Evolutionary conservation across 2,888 invertebrate genomes (phyloP).

Genomic region (Desoria tigrina): DNA sequence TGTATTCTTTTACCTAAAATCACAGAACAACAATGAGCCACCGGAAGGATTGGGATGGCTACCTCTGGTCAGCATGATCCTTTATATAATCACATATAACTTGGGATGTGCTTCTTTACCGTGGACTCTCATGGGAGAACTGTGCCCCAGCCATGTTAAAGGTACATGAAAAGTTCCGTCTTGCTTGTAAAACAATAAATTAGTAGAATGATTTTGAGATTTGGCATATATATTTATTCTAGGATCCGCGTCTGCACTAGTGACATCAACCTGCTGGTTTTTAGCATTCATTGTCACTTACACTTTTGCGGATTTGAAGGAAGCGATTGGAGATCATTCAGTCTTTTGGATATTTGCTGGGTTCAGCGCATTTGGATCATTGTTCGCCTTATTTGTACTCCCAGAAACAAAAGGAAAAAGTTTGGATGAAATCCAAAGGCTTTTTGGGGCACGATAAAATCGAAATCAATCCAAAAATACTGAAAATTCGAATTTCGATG

Average conservation of each 20-base stretch:
- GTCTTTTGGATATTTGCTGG: conserved; percentile 48
- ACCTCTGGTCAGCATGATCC: conserved; percentile 70
- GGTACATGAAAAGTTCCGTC: conserved; percentile 55
- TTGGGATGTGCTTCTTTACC: conserved; percentile 71
- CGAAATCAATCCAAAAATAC: too few species aligned
- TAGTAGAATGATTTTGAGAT: too few species aligned
- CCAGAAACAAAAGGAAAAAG: conserved; percentile 83
- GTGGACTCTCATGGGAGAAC: conserved; percentile 80
- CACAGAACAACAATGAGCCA: conserved; percentile 26
- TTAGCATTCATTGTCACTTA: conserved; percentile 65
- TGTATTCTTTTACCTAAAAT: conserved; percentile 67
- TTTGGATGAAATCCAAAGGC: conserved; percentile 66
- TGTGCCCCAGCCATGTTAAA: conserved; percentile 72
- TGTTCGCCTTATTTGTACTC: conserved; percentile 60
- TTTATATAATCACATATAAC: conserved; percentile 62
- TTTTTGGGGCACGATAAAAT: conserved; percentile 3
- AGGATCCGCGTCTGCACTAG: conserved; percentile 54
- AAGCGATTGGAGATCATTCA: conserved; percentile 10
- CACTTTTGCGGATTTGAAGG: conserved; percentile 57
- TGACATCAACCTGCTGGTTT: conserved; percentile 75
- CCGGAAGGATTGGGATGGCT: conserved; percentile 65
- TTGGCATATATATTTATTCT: too few species aligned
- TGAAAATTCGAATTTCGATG: too few species aligned
- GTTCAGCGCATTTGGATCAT: conserved; percentile 35
- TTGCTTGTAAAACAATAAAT: too few species aligned